Evolutionary conservation across 2,888 invertebrate species (phyloP), one percentile per base, ranked within the genome.

Genomic region (Rhingia campestris): DNA sequence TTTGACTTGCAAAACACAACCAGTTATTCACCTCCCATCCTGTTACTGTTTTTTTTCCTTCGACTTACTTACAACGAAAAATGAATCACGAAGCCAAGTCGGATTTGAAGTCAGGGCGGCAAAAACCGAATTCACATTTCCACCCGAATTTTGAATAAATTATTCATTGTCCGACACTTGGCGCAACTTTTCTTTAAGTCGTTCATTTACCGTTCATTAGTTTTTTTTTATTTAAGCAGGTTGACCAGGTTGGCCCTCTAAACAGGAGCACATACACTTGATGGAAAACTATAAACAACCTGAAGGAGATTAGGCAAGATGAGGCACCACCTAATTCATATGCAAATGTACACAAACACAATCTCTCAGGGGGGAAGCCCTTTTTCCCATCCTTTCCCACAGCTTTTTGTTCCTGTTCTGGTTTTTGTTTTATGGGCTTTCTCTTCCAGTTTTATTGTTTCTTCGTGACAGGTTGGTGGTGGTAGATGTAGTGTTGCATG

Each of bases 271-370:
- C 3, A 4, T 0, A 9, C 0, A 7, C 9, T 10, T 6, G 9
- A 30, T 4, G n/a, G 32, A 45, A 56, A 54, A 51, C 4, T 12
- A 56, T 7, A 58, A 58, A 45, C 49, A 12, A 49, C 56, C 58
- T n/a, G 9, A 32, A 12, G 41, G 51, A 49, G 58, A 56, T 39
- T 59, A 47, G 37, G 54, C 53, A 32, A 53, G 59, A 33, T 64
- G 66, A 56, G 59, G 51, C 14, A 73, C 72, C 72, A 51, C 58
- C 69, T 82, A 79, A 82, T 79, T 74, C 79, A 41, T 79, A 82
- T 82, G 82, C 79, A 82, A 82, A 82, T 82, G 49, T 59, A 41
- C 67, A 67, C 73, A 67, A 74, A 35, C 67, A 67, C 73, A 67
- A 74, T 69, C 77, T 64, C 69, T 73, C 73, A 64, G 7, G 73